Evolutionary conservation across 92 coral and sea anemone genomes (phyloP), one percentile per base, ranked within the genome.

Genomic region (Epizoanthus illoricatus): DNA sequence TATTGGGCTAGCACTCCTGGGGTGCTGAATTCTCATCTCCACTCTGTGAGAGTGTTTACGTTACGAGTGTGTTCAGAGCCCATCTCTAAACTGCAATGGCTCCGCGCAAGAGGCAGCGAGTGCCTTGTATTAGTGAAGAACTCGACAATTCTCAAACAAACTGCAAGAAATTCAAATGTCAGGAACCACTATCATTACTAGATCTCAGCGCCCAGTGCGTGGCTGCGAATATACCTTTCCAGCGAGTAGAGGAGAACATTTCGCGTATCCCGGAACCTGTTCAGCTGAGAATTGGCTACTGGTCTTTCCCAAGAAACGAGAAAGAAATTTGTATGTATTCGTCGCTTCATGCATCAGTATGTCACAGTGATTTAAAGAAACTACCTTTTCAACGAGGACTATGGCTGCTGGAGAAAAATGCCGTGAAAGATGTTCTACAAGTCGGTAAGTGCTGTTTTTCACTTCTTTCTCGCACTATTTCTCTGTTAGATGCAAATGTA

Each of bases 221-320:
- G 23, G 99, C 99, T 24, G 86, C 91, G 19, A 91, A 87, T 89
- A 96, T 96, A 67, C 98, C 99, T 63, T 96, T 96, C 67, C 98
- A 96, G 65, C 94, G 93, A 40, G 95, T 94, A 23, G 99, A 96
- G 54, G 98, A 96, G 43, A 94, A 87, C 65, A 84, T 92, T 58
- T 76, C 93, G 8, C 94, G 98, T 23, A 95, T 96, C 49, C 99
- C 99, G 18, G 99, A 96, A 83, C 99, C 99, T 21, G 99, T 96
- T 11, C 99, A 96, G 64, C 92, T 96, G 16, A 81, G 95, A 80
- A 88, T 96, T 39, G 94, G 90, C 24, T 94, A 89, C 86, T 96
- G 99, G 99, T 96, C 99, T 18, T 96, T 96, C 89, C 99, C 99
- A 20, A 81, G 98, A 71, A 89, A 94, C 80, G 99, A 94, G 81